Percentiles rank a stretch among this genome's conserved stretches.
phyloP scores from a whole-genome alignment of 2,113 vertebrate genomes.

The Scomber japonicus region DNA sequence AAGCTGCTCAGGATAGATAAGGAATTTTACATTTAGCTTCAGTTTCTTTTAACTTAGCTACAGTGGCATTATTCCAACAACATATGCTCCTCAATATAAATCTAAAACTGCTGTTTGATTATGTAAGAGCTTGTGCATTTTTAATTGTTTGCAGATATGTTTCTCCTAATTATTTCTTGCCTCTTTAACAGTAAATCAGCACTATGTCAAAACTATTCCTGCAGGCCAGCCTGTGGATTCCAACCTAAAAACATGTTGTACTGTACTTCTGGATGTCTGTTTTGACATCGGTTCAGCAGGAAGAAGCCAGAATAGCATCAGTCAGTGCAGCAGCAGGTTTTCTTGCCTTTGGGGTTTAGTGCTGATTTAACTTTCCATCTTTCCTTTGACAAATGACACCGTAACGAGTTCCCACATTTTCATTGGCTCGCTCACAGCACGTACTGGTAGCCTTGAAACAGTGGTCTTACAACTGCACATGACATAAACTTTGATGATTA shows the following conservation, averaged over 20 bases:
- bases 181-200: neutral
- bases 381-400: conserved; percentile 23
- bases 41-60: neutral
- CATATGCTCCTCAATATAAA: neutral
- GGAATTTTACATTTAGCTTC: neutral
- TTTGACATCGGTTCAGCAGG: conserved; percentile 6
- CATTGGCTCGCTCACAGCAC: neutral
- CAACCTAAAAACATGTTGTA: neutral
- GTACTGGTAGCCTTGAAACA: neutral
- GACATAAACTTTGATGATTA: conserved; percentile 56
- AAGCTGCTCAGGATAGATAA: neutral
- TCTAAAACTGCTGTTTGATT: neutral
- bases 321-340: conserved; percentile 14
- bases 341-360: conserved; percentile 18
- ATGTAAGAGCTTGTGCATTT: neutral
- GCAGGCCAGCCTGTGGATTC: conserved; percentile 19
- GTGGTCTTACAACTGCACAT: conserved; percentile 5
- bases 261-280: neutral
- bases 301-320: conserved; percentile 8
- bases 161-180: conserved; percentile 1
- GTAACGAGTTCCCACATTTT: neutral
- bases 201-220: neutral
- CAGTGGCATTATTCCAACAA: neutral
- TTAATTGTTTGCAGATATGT: conserved; percentile 3
- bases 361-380: conserved; percentile 32